A percentile compares a stretch with the other conserved stretches of the same genome.
Evolutionary conservation across 2,113 vertebrate species (phyloP).

Genomic region (Phalacrocorax brasilianus): DNA sequence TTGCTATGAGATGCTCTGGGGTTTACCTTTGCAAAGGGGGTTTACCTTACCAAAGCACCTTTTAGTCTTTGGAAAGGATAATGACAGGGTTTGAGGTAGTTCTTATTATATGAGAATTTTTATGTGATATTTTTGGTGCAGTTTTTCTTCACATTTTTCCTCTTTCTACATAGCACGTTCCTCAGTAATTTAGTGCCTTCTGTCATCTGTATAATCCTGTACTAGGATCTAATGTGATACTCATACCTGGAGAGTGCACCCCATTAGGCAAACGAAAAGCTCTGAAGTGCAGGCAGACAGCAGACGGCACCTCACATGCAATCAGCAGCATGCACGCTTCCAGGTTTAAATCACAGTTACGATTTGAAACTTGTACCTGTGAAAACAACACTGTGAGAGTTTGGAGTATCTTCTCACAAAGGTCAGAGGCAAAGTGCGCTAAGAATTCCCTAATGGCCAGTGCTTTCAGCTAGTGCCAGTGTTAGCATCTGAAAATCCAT

Average conservation of each 20-base stretch:
- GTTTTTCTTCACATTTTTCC: not conserved
- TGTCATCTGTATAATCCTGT: not conserved
- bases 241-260: not conserved
- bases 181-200: conserved; percentile 2
- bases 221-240: not conserved
- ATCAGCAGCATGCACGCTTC: not conserved
- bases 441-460: not conserved
- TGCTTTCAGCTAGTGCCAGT: not conserved
- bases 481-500: not conserved
- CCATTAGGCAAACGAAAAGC: not conserved
- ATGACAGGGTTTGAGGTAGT: not conserved
- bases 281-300: not conserved
- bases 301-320: not conserved
- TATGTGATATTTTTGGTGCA: not conserved
- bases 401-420: not conserved
- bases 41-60: too few species aligned
- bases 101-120: not conserved
- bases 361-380: not conserved
- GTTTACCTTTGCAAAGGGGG: conserved; percentile 9
- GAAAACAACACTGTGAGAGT: not conserved
- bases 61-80: not conserved
- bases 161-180: not conserved
- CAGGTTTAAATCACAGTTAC: not conserved
- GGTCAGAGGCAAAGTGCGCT: not conserved
- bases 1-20: not conserved